Evolutionary conservation across 1,140 invertebrate species (phyloP), one percentile per base, ranked within the genome.

Genomic region (Grapholita molesta): DNA sequence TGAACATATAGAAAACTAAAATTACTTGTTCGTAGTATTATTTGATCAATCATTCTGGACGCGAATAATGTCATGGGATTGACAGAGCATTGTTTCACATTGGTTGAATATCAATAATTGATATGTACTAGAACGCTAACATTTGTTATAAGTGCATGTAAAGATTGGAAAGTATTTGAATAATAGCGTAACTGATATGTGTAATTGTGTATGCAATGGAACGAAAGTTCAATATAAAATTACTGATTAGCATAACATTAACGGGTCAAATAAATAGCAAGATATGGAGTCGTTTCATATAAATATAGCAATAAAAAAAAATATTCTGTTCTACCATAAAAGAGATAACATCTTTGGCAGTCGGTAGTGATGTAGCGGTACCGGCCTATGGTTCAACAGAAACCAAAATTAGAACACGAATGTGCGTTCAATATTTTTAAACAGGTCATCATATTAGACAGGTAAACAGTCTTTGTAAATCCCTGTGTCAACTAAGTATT

Each of bases 311-410:
- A 61, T 61, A 61, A 61, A 61, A 30, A 61, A 30, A 61, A 61
- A 61, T 61, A 5, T 11, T 11, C 55, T 28, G 18, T 15, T 57
- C 55, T 61, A 61, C 55, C 25, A 28, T 61, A 32, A 55, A 55
- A 21, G 6, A 61, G 55, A 61, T 61, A 32, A 61, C 55, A 61
- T 61, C 55, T 61, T 61, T 61, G 55, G 55, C 55, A 61, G 55
- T 32, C 55, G 25, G 55, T 3, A 25, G 53, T 61, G 55, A 28
- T 25, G 55, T 28, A n/a, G 4, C 55, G n/a, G 25, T 32, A 8
- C 24, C 55, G 55, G 28, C 55, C 55, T 28, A 61, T 61, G 55
- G 30, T 61, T n/a, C n/a, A n/a, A 28, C 28, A 28, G 15, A 28
- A 1, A 61, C 24, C 15, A 61, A 61, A 61, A 61, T 61, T 32